A percentile compares a stretch with the other conserved stretches of the same genome.
Conservation (phyloP, 2,888 invertebrate species). For the Hyles lineata region DNA sequence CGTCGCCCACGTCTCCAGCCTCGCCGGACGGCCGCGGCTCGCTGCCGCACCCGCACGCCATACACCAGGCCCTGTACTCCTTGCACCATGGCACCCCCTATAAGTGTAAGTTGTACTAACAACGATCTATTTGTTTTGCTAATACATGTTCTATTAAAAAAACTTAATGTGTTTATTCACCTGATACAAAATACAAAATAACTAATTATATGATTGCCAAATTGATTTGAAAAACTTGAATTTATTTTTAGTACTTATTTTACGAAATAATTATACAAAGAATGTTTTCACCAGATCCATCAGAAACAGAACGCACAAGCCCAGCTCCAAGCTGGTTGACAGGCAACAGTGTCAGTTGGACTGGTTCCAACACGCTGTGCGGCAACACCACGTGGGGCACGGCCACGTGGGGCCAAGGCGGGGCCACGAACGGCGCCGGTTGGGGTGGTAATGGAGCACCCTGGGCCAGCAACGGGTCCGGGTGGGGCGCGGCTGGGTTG, state of each 20-base stretch:
- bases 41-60: slow-evolving; percentile 53
- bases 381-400: slow-evolving; percentile 36
- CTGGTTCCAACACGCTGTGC: slow-evolving; percentile 22
- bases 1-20: slow-evolving; percentile 72
- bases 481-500: slow-evolving; percentile 88
- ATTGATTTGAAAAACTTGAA: no score
- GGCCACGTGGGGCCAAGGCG: slow-evolving; percentile 85
- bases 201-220: no score
- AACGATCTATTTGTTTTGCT: no score
- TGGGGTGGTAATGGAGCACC: slow-evolving; percentile 83
- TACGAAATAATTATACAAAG: not conserved
- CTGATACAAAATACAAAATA: no score
- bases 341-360: slow-evolving; percentile 41
- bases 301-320: slow-evolving; percentile 55
- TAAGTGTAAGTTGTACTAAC: slow-evolving; percentile 36
- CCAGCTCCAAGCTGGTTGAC: slow-evolving; percentile 59
- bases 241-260: no score
- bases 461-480: slow-evolving; percentile 89
- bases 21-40: slow-evolving; percentile 82
- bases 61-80: slow-evolving; percentile 62
- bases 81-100: slow-evolving; percentile 45
- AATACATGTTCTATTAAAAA: no score
- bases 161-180: no score
- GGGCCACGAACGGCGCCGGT: slow-evolving; percentile 85
- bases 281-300: slow-evolving; percentile 38